Percentiles rank a stretch among this genome's conserved stretches.
phyloP scores from a whole-genome alignment of 2,797 vertebrate species.

The Pipistrellus pygmaeus region DNA sequence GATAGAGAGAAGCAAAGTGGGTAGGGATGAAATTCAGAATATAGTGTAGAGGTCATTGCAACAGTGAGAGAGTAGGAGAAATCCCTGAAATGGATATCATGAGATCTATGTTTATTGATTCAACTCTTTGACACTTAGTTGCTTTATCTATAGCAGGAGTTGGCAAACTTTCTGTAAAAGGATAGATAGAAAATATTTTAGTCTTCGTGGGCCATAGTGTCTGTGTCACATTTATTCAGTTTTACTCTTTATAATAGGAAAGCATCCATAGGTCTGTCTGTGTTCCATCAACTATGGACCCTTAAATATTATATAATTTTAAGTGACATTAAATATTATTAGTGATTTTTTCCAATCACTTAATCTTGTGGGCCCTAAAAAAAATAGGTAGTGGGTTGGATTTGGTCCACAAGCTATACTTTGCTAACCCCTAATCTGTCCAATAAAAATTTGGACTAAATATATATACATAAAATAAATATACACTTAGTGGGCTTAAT shows the following conservation, averaged over 20 bases:
- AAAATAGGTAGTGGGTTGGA: neutral
- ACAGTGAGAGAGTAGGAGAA: neutral
- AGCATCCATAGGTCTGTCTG: neutral
- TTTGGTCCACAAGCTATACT: neutral
- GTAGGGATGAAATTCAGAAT: neutral
- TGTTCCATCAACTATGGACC: neutral
- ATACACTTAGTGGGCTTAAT: neutral
- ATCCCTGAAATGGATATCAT: neutral
- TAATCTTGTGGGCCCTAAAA: neutral
- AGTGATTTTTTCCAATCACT: neutral
- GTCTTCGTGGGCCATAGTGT: neutral
- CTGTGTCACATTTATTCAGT: neutral
- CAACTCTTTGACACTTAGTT: neutral
- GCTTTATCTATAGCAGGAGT: neutral
- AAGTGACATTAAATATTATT: slow-evolving; percentile 12
- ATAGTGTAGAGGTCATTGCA: neutral
- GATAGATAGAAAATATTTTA: neutral
- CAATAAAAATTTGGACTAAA: slow-evolving; percentile 5
- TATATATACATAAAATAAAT: neutral
- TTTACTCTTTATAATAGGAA: neutral
- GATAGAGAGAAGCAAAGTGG: slow-evolving; percentile 1
- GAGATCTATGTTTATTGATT: slow-evolving; percentile 23
- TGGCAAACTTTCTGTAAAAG: neutral
- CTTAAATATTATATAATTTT: slow-evolving; percentile 14
- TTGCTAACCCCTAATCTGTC: neutral